Evolutionary conservation across 1,140 invertebrate genomes (phyloP).

Genomic region (Drosophila azteca): DNA sequence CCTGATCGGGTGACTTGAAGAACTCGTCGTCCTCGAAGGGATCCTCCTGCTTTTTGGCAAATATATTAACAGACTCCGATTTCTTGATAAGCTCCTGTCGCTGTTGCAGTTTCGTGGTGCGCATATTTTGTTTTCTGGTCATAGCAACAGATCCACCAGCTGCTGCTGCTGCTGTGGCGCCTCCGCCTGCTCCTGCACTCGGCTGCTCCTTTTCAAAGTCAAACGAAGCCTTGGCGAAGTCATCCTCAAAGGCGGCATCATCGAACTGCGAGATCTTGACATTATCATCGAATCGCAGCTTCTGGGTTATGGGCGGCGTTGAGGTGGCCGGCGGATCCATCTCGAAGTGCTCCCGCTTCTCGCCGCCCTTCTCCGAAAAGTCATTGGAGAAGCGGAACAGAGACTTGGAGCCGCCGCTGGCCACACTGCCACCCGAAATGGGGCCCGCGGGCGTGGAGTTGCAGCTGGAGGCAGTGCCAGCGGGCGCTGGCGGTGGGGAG

Average conservation of each 20-base stretch:
- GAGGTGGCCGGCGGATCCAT: constrained; percentile 49
- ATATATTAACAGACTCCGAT: constrained; percentile 94
- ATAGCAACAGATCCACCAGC: constrained; percentile 29
- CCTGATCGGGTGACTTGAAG: constrained; percentile 85
- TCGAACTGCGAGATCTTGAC: constrained; percentile 83
- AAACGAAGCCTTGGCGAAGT: constrained; percentile 82
- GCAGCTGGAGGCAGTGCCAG: constrained; percentile 78
- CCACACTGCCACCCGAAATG: constrained; percentile 38
- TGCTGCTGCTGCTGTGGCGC: no score
- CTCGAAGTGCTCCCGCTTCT: constrained; percentile 72
- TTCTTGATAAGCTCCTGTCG: constrained; percentile 88
- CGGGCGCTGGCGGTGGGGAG: constrained; percentile 74
- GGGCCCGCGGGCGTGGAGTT: constrained; percentile 72
- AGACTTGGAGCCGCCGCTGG: constrained; percentile 59
- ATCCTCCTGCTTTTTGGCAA: constrained; percentile 90
- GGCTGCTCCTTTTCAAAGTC: constrained; percentile 79
- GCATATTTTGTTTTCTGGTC: constrained; percentile 71
- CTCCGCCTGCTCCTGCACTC: constrained; percentile 17
- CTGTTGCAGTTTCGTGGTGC: constrained; percentile 71
- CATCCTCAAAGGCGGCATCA: constrained; percentile 81
- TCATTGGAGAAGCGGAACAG: constrained; percentile 86
- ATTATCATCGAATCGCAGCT: constrained; percentile 82
- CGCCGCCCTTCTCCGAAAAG: constrained; percentile 84
- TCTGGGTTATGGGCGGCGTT: constrained; percentile 76
- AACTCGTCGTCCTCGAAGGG: constrained; percentile 95